phyloP scores from a whole-genome alignment of 2,113 vertebrate genomes.

The Cyprinodon brontotheroides region DNA sequence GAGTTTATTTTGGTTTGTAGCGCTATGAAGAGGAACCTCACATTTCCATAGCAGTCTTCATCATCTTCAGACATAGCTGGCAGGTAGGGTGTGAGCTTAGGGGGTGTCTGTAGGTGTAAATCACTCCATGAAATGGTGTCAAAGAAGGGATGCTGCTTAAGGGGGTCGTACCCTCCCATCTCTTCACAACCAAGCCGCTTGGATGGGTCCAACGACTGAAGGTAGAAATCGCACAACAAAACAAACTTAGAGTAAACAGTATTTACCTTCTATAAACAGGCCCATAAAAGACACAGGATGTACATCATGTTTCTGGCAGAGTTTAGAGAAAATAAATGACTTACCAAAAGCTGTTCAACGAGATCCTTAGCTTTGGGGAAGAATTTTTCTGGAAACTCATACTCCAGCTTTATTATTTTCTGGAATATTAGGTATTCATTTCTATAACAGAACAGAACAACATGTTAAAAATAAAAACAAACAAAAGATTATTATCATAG shows the following conservation, averaged over 20 bases:
- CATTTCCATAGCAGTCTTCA: constrained; percentile 98
- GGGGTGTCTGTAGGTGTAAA: constrained; percentile 91
- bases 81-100: constrained; percentile 95
- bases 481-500: not conserved
- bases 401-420: constrained; percentile 99
- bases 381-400: constrained; percentile 99
- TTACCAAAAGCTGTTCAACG: constrained; percentile 94
- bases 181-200: constrained; percentile 96
- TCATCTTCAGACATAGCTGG: constrained; percentile 99
- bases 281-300: not conserved
- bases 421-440: constrained; percentile 99
- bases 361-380: constrained; percentile 99
- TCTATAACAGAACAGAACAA: constrained; percentile 70
- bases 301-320: not conserved
- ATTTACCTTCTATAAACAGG: not conserved
- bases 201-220: constrained; percentile 91
- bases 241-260: not conserved
- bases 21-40: constrained; percentile 64
- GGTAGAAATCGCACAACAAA: not conserved
- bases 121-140: constrained; percentile 92
- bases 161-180: constrained; percentile 90
- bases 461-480: not conserved
- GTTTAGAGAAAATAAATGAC: constrained; percentile 11
- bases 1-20: not conserved
- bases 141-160: constrained; percentile 93